These are phyloP conservation scores for Xiphophorus birchmanni DNA, from an alignment of 2,797 vertebrate genomes.

Conservation along the genomic window DNA sequence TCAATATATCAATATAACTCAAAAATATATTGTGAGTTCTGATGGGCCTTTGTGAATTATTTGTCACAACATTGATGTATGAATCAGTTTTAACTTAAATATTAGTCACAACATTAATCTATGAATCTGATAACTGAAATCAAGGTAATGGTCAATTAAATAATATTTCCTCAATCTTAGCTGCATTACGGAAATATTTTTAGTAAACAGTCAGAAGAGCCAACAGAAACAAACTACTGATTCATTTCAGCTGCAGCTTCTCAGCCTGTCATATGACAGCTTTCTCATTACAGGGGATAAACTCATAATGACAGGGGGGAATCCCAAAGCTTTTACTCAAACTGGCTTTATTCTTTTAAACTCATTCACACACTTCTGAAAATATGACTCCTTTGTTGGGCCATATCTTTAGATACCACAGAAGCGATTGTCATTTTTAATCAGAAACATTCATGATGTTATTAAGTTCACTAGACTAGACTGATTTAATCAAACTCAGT, in stretches of 20 bases:
- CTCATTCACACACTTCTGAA: background rate
- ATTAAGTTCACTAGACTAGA: background rate
- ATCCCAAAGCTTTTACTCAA: background rate
- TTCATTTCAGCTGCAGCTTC: background rate
- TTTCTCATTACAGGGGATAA: background rate
- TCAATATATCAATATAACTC: background rate
- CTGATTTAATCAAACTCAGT: background rate
- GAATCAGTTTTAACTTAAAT: background rate
- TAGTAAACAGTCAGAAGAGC: background rate
- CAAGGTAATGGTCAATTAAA: background rate
- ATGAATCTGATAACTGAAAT: background rate
- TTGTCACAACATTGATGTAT: background rate
- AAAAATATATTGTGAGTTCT: background rate
- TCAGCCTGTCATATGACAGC: background rate
- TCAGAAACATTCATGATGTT: background rate
- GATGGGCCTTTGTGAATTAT: background rate
- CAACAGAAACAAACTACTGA: background rate
- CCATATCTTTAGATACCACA: background rate
- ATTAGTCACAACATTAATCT: no score
- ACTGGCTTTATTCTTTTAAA: background rate
- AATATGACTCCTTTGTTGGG: background rate
- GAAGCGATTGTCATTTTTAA: background rate
- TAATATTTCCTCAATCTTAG: background rate
- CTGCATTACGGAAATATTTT: background rate
- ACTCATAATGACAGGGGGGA: background rate